Conservation (phyloP, 2,797 vertebrate genomes). For the Rhinella marina region DNA sequence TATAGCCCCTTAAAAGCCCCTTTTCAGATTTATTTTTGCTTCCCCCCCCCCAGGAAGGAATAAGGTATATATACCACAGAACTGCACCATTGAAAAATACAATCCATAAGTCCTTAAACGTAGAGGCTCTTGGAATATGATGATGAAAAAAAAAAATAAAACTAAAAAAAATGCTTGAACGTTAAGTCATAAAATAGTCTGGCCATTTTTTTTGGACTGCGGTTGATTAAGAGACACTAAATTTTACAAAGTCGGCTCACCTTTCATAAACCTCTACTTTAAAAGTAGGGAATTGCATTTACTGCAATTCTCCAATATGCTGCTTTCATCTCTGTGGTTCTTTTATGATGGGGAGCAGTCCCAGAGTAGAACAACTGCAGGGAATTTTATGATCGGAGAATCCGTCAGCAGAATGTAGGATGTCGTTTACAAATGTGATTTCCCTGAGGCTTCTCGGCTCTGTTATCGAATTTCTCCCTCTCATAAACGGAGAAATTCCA, state of each 20-base stretch:
- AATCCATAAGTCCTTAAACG: no score
- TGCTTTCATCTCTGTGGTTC: not conserved
- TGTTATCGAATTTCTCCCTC: not conserved
- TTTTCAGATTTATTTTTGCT: no score
- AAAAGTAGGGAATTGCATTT: not conserved
- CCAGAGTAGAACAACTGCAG: not conserved
- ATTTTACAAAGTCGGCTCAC: not conserved
- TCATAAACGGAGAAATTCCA: not conserved
- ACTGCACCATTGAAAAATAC: no score
- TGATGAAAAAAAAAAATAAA: no score
- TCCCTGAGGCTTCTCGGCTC: not conserved
- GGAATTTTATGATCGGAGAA: not conserved
- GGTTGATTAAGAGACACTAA: not conserved
- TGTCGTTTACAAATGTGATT: conserved; percentile 3
- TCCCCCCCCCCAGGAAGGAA: no score
- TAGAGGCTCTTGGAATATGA: no score
- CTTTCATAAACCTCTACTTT: not conserved
- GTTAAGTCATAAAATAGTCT: no score
- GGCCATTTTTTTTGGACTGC: no score
- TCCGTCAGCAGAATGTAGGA: conserved; percentile 4
- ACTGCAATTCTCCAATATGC: not conserved
- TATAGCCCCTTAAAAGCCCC: no score
- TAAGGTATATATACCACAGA: no score
- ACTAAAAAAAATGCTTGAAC: no score
- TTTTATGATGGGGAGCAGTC: not conserved